phyloP scores from a whole-genome alignment of 2,113 vertebrate genomes.

The Osmerus mordax region DNA sequence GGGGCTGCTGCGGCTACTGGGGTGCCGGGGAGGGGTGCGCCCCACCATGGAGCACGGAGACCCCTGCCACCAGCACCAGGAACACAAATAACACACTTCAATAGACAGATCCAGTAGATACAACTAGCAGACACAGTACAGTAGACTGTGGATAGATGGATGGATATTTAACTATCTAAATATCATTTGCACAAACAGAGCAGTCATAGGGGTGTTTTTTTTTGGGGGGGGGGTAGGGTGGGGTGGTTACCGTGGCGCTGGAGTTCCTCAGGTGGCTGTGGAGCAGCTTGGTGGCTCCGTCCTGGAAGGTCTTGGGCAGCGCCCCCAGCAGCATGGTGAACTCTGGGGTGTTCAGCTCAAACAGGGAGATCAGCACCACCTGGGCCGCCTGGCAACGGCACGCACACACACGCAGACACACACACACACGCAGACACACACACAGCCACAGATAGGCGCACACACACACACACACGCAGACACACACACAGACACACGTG shows the following conservation, averaged over 20 bases:
- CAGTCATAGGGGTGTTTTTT: too few species aligned
- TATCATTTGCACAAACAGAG: too few species aligned
- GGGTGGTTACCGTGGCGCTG: slow-evolving; percentile 62
- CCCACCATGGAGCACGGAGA: slow-evolving; percentile 78
- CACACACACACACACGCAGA: slow-evolving; percentile 28
- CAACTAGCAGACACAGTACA: background rate
- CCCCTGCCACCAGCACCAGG: slow-evolving; percentile 59
- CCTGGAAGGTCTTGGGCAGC: slow-evolving; percentile 96
- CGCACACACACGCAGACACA: slow-evolving; percentile 33
- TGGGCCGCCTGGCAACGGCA: slow-evolving; percentile 80
- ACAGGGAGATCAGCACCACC: slow-evolving; percentile 88
- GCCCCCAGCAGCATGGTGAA: slow-evolving; percentile 94
- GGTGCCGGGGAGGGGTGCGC: slow-evolving; percentile 78
- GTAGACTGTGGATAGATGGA: too few species aligned
- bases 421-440: slow-evolving; percentile 26
- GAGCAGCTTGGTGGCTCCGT: slow-evolving; percentile 92
- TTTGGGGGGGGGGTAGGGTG: too few species aligned
- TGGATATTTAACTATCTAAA: too few species aligned
- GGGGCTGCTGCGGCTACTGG: slow-evolving; percentile 86
- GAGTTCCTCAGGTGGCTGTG: slow-evolving; percentile 89
- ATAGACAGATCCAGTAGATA: background rate
- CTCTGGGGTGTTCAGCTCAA: slow-evolving; percentile 94
- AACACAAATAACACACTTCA: too few species aligned
- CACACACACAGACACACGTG: slow-evolving; percentile 7
- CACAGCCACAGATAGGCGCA: slow-evolving; percentile 14